Base-by-base conservation (phyloP, 2,888 invertebrate genomes). In the Cosmia trapezina region DNA sequence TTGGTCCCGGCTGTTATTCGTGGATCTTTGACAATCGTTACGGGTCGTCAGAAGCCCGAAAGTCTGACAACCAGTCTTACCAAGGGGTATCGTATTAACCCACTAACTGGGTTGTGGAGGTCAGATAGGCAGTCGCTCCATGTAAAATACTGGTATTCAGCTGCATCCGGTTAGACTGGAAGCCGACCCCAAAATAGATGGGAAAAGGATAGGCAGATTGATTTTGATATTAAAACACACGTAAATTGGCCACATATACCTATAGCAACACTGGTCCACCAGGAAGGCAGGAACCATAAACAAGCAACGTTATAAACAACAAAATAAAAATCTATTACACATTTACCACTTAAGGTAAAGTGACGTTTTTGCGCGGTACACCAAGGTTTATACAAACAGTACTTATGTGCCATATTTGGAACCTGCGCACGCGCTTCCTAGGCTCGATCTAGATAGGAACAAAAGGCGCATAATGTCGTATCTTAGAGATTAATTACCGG, bases 321-420 rank as follows among this genome's bases (percentile, higher is more conserved):
- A 72, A 81, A 81, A 83, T 85, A 83, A 85, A 83, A 85, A 76
- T 83, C 85, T 81, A 86, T 84, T 76, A 76, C 77, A 81, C 67
- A 76, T 82, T 82, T 60, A 65, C 74, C 60, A 66, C 74, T 71
- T 73, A 86, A 54, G 86, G 86, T 37, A 65, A 80, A 59, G 76
- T 80, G 43, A 76, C 84, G 80, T 78, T 76, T 70, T 81, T 75
- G 82, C 70, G 51, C 68, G 37, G 63, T 22, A 43, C 66, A 70
- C 70, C 83, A 81, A 81, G 81, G 82, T 82, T 81, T 56, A 68
- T 59, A 78, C 70, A 77, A 76, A 71, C 73, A 70, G 79, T 72
- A 79, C 74, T 83, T 79, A 70, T 76, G 69, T n/a, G 12, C 81
- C 81, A 57, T 81, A 81, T 80, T 47, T 53, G 80, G 81, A 45